Percentiles rank a stretch among this genome's conserved stretches.
Conservation (phyloP, 1,140 invertebrate species). For the Campodea augens region DNA sequence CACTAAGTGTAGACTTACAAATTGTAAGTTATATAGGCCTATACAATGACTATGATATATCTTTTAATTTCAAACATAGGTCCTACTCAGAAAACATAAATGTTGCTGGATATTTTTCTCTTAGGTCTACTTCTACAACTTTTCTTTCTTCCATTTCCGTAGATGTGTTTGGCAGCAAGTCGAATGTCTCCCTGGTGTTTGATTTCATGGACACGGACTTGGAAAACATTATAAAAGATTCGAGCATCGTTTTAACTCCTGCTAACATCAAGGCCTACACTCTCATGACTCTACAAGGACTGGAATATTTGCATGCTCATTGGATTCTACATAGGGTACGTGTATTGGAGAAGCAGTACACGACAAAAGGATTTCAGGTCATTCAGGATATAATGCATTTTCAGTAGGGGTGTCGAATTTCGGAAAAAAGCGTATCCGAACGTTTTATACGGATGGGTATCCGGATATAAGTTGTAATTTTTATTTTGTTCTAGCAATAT, state of each 20-base stretch:
- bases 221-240: slow-evolving; percentile 79
- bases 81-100: too few species aligned
- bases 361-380: neutral
- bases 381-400: neutral
- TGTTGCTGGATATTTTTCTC: too few species aligned
- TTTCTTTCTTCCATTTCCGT: slow-evolving; percentile 28
- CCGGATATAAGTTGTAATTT: too few species aligned
- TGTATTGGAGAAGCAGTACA: slow-evolving; percentile 3
- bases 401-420: neutral
- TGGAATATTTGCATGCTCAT: slow-evolving; percentile 88
- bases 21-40: neutral
- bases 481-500: too few species aligned
- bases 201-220: slow-evolving; percentile 99
- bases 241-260: slow-evolving; percentile 68
- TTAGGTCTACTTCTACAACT: too few species aligned
- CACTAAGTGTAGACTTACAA: too few species aligned
- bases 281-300: slow-evolving; percentile 81
- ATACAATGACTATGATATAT: neutral
- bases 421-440: too few species aligned
- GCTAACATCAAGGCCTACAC: slow-evolving; percentile 91
- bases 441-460: too few species aligned
- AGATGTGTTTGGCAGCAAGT: slow-evolving; percentile 95
- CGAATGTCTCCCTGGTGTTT: slow-evolving; percentile 97
- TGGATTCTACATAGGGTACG: slow-evolving; percentile 86
- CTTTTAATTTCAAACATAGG: too few species aligned